phyloP scores from a whole-genome alignment of 2,113 vertebrate species.

The Etheostoma cragini region DNA sequence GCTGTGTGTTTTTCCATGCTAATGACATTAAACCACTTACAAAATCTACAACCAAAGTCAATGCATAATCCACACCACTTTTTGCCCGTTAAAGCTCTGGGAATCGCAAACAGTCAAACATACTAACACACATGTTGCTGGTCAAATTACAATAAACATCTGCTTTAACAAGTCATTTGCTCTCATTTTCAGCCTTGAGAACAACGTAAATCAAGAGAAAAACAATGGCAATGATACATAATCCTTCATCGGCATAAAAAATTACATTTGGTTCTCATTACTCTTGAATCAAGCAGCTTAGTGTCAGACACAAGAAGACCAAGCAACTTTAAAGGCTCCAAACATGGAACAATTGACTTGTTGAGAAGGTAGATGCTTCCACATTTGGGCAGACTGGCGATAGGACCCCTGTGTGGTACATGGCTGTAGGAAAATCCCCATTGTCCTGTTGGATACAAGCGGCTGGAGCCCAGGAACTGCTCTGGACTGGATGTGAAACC shows the following conservation, averaged over 20 bases:
- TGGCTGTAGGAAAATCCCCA: constrained; percentile 57
- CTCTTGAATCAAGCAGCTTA: not conserved
- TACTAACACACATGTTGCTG: constrained; percentile 44
- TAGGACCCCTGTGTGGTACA: constrained; percentile 40
- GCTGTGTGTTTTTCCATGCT: constrained; percentile 67
- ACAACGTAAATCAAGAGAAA: not conserved
- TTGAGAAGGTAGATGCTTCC: constrained; percentile 8
- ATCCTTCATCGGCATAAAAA: not conserved
- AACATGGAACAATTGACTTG: constrained; percentile 14
- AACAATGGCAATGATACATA: constrained; percentile 3
- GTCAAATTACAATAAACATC: constrained; percentile 50
- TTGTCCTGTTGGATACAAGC: constrained; percentile 63
- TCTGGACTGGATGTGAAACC: constrained; percentile 53
- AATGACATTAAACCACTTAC: constrained; percentile 66
- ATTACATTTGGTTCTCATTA: constrained; percentile 12
- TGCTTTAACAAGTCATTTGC: constrained; percentile 34
- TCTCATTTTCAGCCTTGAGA: constrained; percentile 22
- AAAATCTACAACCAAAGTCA: constrained; percentile 45
- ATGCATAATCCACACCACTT: constrained; percentile 53
- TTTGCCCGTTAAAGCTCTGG: constrained; percentile 14
- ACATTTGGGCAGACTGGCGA: constrained; percentile 37
- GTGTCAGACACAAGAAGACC: not conserved
- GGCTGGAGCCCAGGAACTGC: constrained; percentile 61
- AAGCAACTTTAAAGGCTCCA: not conserved
- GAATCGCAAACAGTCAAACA: constrained; percentile 44